Base-by-base conservation (phyloP, 2,113 vertebrate species). In the Lagopus leucura region DNA sequence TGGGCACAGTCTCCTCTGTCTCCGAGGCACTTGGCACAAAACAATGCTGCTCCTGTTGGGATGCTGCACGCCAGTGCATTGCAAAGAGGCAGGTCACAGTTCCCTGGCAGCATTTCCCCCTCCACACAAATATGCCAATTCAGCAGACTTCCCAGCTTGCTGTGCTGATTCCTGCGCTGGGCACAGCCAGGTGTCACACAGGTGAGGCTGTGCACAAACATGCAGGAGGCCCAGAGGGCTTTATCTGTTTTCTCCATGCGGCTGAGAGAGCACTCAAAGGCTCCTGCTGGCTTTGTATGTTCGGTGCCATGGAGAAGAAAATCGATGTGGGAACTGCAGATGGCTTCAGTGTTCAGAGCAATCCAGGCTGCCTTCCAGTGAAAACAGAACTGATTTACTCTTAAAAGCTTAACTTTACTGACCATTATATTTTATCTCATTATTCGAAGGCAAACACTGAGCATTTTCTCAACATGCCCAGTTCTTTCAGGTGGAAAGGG, bases 141-240 rank as follows among this genome's bases (percentile, higher is more conserved):
- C 96, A 96, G 96, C 97, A 96, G 90, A 58, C 86, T 92, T 74
- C 79, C 89, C 76, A 45, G 42, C 91, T 94, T 58, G 74, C 80
- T 65, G 78, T 83, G 80, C 92, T 95, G 43, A 43, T 90, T 94
- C 94, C 96, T 82, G 88, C 54, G 77, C 80, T 65, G 92, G 93
- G 89, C 88, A 93, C 91, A 86, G 91, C 86, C 96, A 96, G 96
- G 94, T 96, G 95, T 92, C 95, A 94, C 92, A 72, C 95, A 95
- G 96, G 95, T 97, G 96, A 95, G 76, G 81, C 3, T 86, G 90
- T 84, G 92, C 86, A 60, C 0, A 89, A 76, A 67, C 79, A 57
- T 8, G 22, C 76, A 64, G 80, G 90, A 92, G 89, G 79, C 90
- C 90, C 80, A 86, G 87, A 84, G 82, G 93, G 88, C 71, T 88